These are phyloP conservation scores for Clistopyga incitator DNA, from an alignment of 2,888 invertebrate genomes.

Conservation along the genomic window DNA sequence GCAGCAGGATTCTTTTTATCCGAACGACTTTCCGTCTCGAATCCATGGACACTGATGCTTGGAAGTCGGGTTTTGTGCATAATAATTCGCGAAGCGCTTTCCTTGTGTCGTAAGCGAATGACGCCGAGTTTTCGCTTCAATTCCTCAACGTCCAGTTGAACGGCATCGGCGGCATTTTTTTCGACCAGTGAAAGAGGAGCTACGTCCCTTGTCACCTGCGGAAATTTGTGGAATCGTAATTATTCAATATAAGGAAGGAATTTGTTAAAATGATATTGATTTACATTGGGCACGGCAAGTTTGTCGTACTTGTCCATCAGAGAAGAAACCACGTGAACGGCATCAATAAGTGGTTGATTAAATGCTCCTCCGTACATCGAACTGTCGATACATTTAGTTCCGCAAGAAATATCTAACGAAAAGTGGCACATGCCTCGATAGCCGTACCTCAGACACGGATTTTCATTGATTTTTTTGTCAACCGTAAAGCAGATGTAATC, in stretches of 20 bases:
- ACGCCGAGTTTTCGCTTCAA: conserved; percentile 68
- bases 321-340: conserved; percentile 65
- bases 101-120: conserved; percentile 69
- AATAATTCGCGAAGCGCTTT: conserved; percentile 67
- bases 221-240: background rate
- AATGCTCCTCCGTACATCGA: conserved; percentile 73
- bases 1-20: conserved; percentile 45
- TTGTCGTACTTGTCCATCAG: conserved; percentile 71
- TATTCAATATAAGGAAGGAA: background rate
- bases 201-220: conserved; percentile 68
- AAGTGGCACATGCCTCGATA: conserved; percentile 73
- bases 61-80: conserved; percentile 72
- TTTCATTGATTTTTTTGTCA: conserved; percentile 68
- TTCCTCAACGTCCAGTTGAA: conserved; percentile 59
- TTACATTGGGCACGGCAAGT: conserved; percentile 68
- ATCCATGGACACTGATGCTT: conserved; percentile 69
- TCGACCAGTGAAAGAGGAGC: conserved; percentile 63
- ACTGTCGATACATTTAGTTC: conserved; percentile 69
- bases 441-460: conserved; percentile 72
- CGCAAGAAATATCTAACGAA: conserved; percentile 69
- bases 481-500: conserved; percentile 72
- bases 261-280: conserved; percentile 4
- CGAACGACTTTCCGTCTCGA: conserved; percentile 60
- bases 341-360: conserved; percentile 73
- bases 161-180: conserved; percentile 60